phyloP scores from a whole-genome alignment of 2,797 vertebrate species.

The Oreochromis mossambicus region DNA sequence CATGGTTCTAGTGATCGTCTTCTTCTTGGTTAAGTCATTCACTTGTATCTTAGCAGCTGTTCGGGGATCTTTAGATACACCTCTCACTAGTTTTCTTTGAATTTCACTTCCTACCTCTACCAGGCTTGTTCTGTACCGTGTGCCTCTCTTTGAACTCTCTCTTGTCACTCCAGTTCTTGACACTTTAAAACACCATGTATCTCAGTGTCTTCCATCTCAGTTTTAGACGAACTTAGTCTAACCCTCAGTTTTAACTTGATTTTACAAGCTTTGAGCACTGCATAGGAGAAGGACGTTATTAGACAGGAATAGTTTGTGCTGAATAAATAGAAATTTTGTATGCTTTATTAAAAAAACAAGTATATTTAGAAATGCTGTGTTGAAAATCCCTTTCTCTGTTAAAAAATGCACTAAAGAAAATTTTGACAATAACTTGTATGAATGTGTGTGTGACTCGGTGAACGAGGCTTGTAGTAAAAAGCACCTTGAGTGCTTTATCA shows the following conservation, averaged over 20 bases:
- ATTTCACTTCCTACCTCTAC: neutral
- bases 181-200: neutral
- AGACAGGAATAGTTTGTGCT: neutral
- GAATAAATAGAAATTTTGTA: neutral
- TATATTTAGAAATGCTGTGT: neutral
- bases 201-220: neutral
- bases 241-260: no score
- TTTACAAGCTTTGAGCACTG: neutral
- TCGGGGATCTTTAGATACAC: neutral
- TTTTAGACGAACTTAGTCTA: no score
- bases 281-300: neutral
- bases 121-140: neutral
- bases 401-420: neutral
- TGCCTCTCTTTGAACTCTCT: neutral
- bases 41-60: neutral
- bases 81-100: neutral
- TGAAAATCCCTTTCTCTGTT: accelerated
- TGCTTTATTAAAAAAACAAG: neutral
- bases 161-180: neutral
- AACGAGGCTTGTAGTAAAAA: neutral
- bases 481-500: neutral
- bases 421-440: neutral
- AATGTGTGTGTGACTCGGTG: neutral
- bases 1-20: no score
- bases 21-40: neutral